Conservation (phyloP, 1,140 invertebrate genomes). For the Protaetia brevitarsis region DNA sequence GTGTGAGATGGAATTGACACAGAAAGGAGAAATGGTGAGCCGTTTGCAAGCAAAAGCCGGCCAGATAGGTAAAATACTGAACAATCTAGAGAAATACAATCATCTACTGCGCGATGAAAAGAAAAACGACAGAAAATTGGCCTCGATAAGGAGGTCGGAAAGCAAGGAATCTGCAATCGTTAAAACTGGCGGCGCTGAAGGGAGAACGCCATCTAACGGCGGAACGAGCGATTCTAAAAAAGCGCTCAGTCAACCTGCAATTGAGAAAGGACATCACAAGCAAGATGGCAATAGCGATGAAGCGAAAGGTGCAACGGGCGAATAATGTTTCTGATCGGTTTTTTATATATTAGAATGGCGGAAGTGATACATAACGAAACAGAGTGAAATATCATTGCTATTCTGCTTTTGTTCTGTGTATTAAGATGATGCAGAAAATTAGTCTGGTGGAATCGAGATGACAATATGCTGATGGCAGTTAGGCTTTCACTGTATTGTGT, state of each 20-base stretch:
- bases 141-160: constrained; percentile 19
- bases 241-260: background rate
- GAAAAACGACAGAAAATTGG: constrained; percentile 30
- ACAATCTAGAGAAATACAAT: constrained; percentile 84
- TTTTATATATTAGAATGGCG: background rate
- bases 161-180: constrained; percentile 15
- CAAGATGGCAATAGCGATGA: constrained; percentile 15
- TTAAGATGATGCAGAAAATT: background rate
- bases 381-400: background rate
- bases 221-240: constrained; percentile 8
- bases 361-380: background rate
- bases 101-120: constrained; percentile 61
- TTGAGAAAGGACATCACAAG: background rate
- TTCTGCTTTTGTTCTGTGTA: background rate
- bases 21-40: constrained; percentile 88
- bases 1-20: constrained; percentile 86
- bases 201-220: background rate
- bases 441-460: background rate
- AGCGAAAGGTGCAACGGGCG: constrained; percentile 14
- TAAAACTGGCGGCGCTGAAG: background rate
- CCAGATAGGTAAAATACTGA: constrained; percentile 85
- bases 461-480: constrained; percentile 15
- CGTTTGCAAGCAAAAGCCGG: constrained; percentile 84
- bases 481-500: no score
- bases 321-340: background rate